Evolutionary conservation across 2,113 vertebrate species (phyloP).

Genomic region (Anser brachyrhynchus): DNA sequence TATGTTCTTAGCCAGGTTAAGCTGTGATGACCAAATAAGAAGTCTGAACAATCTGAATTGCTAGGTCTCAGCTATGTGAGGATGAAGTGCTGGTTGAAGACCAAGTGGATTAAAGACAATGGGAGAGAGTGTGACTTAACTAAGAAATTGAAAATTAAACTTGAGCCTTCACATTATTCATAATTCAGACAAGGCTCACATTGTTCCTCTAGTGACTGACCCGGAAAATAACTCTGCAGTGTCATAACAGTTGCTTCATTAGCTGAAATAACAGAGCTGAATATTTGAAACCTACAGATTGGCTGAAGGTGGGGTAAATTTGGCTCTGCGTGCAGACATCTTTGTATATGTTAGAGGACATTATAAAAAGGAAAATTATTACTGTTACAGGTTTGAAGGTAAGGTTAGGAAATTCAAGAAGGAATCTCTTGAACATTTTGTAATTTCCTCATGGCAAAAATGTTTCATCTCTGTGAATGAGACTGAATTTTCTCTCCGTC

Average conservation of each 20-base stretch:
- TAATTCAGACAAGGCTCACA: background rate
- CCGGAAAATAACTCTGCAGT: background rate
- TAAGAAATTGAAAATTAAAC: background rate
- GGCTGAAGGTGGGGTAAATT: background rate
- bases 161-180: background rate
- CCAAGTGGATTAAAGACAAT: background rate
- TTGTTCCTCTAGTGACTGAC: background rate
- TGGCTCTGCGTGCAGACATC: background rate
- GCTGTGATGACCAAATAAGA: background rate
- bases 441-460: background rate
- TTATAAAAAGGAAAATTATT: background rate
- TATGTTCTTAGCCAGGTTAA: background rate
- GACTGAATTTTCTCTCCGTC: background rate
- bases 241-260: background rate
- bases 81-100: background rate
- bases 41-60: background rate
- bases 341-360: accelerated
- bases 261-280: background rate
- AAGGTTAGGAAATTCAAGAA: background rate
- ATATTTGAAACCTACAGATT: background rate
- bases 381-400: background rate
- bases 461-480: background rate
- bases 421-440: background rate
- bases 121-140: background rate
- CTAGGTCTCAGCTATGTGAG: background rate